phyloP scores from a whole-genome alignment of 30 jellyfish, hydroid and myxozoan species.

The Cassiopea andromeda region DNA sequence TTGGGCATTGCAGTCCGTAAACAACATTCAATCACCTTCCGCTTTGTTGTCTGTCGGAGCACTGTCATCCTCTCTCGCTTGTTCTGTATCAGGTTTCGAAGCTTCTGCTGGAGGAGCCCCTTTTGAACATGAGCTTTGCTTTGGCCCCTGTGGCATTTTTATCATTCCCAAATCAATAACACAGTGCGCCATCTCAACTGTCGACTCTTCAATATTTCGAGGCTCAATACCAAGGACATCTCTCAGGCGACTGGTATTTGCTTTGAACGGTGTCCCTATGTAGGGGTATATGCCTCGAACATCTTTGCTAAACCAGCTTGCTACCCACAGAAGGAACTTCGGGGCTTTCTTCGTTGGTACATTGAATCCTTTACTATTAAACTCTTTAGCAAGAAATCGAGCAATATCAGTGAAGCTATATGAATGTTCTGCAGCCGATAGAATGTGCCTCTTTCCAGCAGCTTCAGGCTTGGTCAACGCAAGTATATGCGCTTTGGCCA shows the following conservation, averaged over 20 bases:
- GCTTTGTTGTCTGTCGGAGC: not conserved
- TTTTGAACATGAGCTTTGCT: not conserved
- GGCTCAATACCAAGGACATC: slow-evolving; percentile 49
- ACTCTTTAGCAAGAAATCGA: slow-evolving; percentile 36
- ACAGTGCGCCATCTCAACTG: slow-evolving; percentile 51
- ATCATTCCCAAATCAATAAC: slow-evolving; percentile 52
- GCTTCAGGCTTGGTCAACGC: slow-evolving; percentile 62
- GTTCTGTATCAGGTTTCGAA: slow-evolving; percentile 3
- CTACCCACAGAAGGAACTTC: slow-evolving; percentile 44
- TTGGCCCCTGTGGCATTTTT: slow-evolving; percentile 12
- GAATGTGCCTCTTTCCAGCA: slow-evolving; percentile 55
- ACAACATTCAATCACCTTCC: not conserved
- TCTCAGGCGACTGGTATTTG: slow-evolving; percentile 28
- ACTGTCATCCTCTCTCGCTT: slow-evolving; percentile 9
- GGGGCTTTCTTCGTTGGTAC: slow-evolving; percentile 58
- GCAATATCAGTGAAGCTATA: slow-evolving; percentile 22
- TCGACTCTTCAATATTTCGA: not conserved
- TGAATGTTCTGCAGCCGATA: slow-evolving; percentile 16
- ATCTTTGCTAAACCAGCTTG: slow-evolving; percentile 45
- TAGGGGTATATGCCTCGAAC: slow-evolving; percentile 24
- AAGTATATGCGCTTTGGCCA: slow-evolving; percentile 53
- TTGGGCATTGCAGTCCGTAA: no score
- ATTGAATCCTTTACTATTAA: slow-evolving; percentile 45
- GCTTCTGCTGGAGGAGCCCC: not conserved
- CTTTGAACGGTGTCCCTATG: slow-evolving; percentile 18